Conservation (phyloP, 1,140 invertebrate genomes). For the Pseudomyrmex dendroicus region DNA sequence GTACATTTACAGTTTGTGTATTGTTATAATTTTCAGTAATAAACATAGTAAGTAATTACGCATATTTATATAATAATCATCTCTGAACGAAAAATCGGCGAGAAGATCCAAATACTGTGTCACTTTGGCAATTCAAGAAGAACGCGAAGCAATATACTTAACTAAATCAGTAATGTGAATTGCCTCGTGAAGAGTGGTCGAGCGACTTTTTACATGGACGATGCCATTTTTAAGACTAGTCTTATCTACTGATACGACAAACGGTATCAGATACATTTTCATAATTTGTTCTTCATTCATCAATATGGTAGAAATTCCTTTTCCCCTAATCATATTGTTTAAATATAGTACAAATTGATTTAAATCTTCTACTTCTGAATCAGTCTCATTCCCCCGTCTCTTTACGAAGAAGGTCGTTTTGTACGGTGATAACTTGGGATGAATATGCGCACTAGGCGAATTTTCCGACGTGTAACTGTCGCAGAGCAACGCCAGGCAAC, state of each 20-base stretch:
- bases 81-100: constrained; percentile 2
- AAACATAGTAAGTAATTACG: constrained; percentile 50
- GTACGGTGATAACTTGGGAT: constrained; percentile 90
- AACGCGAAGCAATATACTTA: constrained; percentile 78
- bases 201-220: constrained; percentile 88
- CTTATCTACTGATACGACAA: constrained; percentile 88
- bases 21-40: constrained; percentile 45
- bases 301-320: constrained; percentile 80
- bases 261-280: constrained; percentile 87
- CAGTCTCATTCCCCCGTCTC: constrained; percentile 62
- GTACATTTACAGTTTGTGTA: constrained; percentile 40
- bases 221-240: constrained; percentile 90
- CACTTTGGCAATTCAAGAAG: constrained; percentile 40
- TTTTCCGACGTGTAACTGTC: constrained; percentile 86
- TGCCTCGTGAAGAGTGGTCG: constrained; percentile 88
- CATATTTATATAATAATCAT: constrained; percentile 35
- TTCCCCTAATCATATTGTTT: constrained; percentile 80
- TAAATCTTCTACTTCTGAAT: constrained; percentile 75
- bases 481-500: constrained; percentile 87
- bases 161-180: constrained; percentile 85
- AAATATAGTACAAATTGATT: constrained; percentile 81
- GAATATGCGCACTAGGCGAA: constrained; percentile 86
- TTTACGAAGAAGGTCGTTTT: constrained; percentile 87
- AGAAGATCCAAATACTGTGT: neutral
- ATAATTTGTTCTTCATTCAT: constrained; percentile 65